phyloP scores from a whole-genome alignment of 2,797 vertebrate genomes.

The Gobio occitaniae region DNA sequence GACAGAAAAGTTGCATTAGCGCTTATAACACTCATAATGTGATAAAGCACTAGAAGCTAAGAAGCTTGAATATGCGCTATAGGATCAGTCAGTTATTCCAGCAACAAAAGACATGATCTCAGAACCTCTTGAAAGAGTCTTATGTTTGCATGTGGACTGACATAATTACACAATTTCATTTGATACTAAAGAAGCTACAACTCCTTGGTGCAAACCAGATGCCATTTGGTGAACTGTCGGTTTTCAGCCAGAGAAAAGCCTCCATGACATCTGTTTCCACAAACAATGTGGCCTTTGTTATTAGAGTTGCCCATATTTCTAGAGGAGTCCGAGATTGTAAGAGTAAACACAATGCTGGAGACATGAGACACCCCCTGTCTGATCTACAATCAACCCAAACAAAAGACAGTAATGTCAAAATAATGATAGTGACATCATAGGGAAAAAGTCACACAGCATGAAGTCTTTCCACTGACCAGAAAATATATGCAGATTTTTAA shows the following conservation, averaged over 20 bases:
- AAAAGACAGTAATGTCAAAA: not conserved
- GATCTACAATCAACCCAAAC: not conserved
- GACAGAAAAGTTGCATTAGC: slow-evolving; percentile 12
- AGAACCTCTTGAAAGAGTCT: not conserved
- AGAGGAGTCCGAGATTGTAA: not conserved
- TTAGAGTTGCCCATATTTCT: slow-evolving; percentile 10
- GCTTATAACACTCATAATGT: not conserved
- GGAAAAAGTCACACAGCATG: not conserved
- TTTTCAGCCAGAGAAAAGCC: not conserved
- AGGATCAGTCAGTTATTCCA: not conserved
- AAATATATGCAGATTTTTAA: not conserved
- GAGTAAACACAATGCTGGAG: slow-evolving; percentile 15
- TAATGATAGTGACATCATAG: not conserved
- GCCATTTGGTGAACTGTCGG: not conserved
- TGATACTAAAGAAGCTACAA: not conserved
- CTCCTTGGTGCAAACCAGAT: not conserved
- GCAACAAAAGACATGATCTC: not conserved
- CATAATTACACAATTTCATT: not conserved
- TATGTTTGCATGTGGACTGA: not conserved
- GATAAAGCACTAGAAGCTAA: not conserved
- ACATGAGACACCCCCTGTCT: not conserved
- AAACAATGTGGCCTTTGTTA: slow-evolving; percentile 25
- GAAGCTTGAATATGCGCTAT: not conserved
- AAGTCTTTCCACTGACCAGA: not conserved
- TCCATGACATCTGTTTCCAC: not conserved